Evolutionary conservation across 2,113 vertebrate genomes (phyloP).

Genomic region (Platichthys flesus): DNA sequence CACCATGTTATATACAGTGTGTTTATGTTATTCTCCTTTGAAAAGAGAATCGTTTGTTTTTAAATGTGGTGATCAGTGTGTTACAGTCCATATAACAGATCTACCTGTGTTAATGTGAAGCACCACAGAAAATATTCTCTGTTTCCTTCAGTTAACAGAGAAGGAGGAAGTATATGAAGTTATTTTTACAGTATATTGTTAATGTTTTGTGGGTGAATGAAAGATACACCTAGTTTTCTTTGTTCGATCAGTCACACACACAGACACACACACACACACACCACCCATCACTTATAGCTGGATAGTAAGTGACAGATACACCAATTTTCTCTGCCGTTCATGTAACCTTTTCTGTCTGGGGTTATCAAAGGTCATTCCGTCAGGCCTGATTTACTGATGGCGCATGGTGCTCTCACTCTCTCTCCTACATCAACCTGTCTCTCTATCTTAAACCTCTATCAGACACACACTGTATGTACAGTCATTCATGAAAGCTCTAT

Average conservation of each 20-base stretch:
- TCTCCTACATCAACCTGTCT: slow-evolving; percentile 18
- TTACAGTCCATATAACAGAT: slow-evolving; percentile 1
- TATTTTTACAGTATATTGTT: slow-evolving; percentile 24
- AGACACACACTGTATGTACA: slow-evolving; percentile 8
- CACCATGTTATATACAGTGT: neutral
- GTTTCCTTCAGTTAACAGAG: slow-evolving; percentile 6
- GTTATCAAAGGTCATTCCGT: slow-evolving; percentile 75
- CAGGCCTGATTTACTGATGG: slow-evolving; percentile 72
- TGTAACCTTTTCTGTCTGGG: slow-evolving; percentile 75
- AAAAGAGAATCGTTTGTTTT: neutral
- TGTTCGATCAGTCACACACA: slow-evolving; percentile 8
- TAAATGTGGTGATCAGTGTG: slow-evolving; percentile 3
- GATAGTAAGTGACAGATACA: slow-evolving; percentile 71
- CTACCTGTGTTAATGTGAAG: slow-evolving; percentile 1
- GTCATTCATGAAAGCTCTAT: neutral
- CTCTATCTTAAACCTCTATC: slow-evolving; percentile 27
- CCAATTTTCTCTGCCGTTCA: slow-evolving; percentile 65
- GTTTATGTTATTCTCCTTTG: slow-evolving; percentile 8
- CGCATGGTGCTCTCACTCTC: slow-evolving; percentile 14
- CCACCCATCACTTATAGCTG: slow-evolving; percentile 54
- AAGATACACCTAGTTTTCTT: slow-evolving; percentile 21
- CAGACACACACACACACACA: slow-evolving; percentile 11
- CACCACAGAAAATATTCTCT: neutral
- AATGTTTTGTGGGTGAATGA: slow-evolving; percentile 29
- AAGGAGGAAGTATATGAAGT: slow-evolving; percentile 5